These are phyloP conservation scores for Emmelina monodactyla DNA, from an alignment of 2,888 invertebrate species.

Conservation along the genomic window DNA sequence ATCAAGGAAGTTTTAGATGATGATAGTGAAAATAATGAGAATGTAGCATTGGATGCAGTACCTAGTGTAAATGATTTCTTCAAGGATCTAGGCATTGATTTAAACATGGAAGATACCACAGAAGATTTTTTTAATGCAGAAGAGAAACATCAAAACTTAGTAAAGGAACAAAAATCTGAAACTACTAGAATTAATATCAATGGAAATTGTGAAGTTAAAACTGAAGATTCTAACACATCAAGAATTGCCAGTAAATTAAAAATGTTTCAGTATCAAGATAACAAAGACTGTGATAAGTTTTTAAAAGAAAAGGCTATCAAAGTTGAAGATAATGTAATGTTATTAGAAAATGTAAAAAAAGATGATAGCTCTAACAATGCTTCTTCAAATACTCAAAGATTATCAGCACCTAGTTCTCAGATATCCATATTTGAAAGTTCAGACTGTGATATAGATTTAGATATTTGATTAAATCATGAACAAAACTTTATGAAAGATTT, in stretches of 20 bases:
- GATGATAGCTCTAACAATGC: slow-evolving; percentile 17
- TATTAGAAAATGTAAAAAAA: slow-evolving; percentile 20
- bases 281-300: background rate
- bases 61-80: slow-evolving; percentile 57
- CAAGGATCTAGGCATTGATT: slow-evolving; percentile 38
- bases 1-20: slow-evolving; percentile 10
- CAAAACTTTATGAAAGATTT: background rate
- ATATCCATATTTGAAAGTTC: slow-evolving; percentile 58
- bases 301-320: slow-evolving; percentile 24
- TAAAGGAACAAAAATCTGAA: no score
- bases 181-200: background rate
- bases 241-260: background rate
- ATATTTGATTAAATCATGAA: slow-evolving; percentile 32
- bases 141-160: no score
- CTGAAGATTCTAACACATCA: background rate
- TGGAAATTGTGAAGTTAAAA: slow-evolving; percentile 5
- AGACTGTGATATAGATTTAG: slow-evolving; percentile 60
- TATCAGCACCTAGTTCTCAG: slow-evolving; percentile 33
- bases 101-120: slow-evolving; percentile 17
- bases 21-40: slow-evolving; percentile 23
- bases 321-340: slow-evolving; percentile 17
- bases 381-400: slow-evolving; percentile 7
- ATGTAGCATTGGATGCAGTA: slow-evolving; percentile 33
- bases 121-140: background rate
- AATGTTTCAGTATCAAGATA: background rate